Percentiles rank a stretch among this genome's conserved stretches.
Conservation (phyloP, 2,113 vertebrate species). For the Thalassarche chlororhynchos region DNA sequence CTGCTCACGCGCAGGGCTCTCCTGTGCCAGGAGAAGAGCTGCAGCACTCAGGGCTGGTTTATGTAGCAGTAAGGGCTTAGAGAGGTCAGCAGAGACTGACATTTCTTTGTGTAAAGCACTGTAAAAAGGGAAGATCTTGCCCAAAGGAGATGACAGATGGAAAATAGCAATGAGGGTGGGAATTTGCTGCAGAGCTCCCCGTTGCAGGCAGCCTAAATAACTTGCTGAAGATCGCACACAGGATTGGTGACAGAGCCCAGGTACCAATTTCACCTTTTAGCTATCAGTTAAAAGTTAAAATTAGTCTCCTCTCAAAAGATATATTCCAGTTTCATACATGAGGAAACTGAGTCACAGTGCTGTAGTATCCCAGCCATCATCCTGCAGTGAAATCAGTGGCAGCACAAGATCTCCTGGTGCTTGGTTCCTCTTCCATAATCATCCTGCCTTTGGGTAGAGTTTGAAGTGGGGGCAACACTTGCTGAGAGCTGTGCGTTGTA, state of each 20-base stretch:
- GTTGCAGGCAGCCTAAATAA: background rate
- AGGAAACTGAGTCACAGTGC: background rate
- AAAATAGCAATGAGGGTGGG: background rate
- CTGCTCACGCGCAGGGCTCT: accelerated
- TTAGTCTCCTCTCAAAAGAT: background rate
- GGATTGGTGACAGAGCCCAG: background rate
- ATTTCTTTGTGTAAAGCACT: background rate
- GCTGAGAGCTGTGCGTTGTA: background rate
- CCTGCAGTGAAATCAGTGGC: background rate
- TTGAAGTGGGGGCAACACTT: background rate
- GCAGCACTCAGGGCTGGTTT: background rate
- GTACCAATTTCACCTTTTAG: background rate
- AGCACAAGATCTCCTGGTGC: background rate
- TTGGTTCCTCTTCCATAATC: background rate
- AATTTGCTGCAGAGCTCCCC: background rate
- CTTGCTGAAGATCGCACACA: background rate
- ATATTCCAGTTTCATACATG: background rate
- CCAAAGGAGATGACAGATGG: background rate
- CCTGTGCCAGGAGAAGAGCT: background rate
- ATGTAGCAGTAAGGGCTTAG: background rate
- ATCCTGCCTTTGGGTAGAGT: background rate
- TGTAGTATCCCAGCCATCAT: background rate
- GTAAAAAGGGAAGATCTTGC: background rate
- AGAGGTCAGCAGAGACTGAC: background rate
- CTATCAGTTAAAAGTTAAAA: background rate